phyloP scores from a whole-genome alignment of 2,797 vertebrate genomes.

The Carduelis carduelis region DNA sequence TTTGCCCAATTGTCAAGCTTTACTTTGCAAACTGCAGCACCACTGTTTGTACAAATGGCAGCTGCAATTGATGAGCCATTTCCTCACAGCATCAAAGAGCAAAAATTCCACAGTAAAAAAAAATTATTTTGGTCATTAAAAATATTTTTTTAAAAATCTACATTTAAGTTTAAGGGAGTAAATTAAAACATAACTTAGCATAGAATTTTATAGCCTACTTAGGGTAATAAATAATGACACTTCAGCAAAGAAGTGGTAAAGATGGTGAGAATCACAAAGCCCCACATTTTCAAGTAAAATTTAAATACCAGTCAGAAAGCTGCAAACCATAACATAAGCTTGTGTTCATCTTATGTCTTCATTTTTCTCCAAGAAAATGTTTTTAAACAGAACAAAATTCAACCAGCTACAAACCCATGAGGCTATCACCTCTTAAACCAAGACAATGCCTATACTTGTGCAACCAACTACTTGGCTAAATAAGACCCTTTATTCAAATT shows the following conservation, averaged over 20 bases:
- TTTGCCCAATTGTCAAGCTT: neutral
- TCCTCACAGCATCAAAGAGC: neutral
- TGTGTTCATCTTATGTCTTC: neutral
- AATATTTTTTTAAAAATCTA: neutral
- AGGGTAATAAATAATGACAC: accelerated
- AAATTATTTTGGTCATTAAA: neutral
- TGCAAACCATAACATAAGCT: neutral
- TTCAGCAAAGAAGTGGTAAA: neutral
- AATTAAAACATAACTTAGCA: neutral
- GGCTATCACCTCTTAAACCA: neutral
- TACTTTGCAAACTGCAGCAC: neutral
- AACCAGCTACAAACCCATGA: neutral
- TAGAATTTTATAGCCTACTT: neutral
- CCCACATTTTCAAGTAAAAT: neutral
- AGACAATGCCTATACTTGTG: neutral
- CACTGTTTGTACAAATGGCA: neutral
- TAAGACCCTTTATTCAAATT: neutral
- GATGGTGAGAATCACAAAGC: neutral
- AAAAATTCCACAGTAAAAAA: neutral
- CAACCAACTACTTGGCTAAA: neutral
- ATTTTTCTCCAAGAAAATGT: neutral
- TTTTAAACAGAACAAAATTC: neutral
- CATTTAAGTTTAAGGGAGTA: neutral
- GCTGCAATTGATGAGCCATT: neutral
- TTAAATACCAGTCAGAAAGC: neutral